Evolutionary conservation across 2,113 vertebrate genomes (phyloP).

Genomic region (Seriola quinqueradiata): DNA sequence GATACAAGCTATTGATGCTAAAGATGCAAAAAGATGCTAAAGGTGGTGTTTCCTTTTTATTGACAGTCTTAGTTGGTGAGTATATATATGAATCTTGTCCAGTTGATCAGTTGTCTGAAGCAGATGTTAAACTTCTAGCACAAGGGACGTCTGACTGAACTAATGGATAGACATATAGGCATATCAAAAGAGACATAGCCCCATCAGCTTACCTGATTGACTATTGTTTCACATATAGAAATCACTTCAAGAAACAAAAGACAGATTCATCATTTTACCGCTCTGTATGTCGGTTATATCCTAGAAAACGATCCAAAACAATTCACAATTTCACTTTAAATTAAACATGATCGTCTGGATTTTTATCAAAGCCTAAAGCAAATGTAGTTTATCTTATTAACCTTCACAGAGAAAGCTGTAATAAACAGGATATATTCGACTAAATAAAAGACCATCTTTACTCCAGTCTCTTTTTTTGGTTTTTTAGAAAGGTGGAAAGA

Average conservation of each 20-base stretch:
- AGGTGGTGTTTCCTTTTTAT: background rate
- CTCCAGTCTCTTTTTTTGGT: background rate
- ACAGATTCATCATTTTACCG: background rate
- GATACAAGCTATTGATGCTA: background rate
- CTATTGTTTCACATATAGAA: background rate
- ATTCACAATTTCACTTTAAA: background rate
- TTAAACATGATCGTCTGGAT: background rate
- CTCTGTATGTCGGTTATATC: background rate
- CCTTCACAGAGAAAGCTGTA: background rate
- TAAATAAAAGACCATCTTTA: background rate
- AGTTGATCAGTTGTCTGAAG: no score
- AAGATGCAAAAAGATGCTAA: background rate
- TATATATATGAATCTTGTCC: no score
- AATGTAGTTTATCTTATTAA: background rate
- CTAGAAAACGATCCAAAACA: background rate
- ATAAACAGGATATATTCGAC: background rate
- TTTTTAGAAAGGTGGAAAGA: slow-evolving; percentile 10
- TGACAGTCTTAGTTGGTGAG: background rate
- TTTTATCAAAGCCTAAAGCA: background rate
- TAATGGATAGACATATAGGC: background rate
- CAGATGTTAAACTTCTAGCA: no score
- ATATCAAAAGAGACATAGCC: background rate
- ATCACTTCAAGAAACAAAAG: background rate
- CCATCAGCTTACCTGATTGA: background rate
- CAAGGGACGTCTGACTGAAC: no score